Percentiles rank a stretch among this genome's conserved stretches.
Conservation (phyloP, 2,888 invertebrate genomes). For the Trichogramma evanescens region DNA sequence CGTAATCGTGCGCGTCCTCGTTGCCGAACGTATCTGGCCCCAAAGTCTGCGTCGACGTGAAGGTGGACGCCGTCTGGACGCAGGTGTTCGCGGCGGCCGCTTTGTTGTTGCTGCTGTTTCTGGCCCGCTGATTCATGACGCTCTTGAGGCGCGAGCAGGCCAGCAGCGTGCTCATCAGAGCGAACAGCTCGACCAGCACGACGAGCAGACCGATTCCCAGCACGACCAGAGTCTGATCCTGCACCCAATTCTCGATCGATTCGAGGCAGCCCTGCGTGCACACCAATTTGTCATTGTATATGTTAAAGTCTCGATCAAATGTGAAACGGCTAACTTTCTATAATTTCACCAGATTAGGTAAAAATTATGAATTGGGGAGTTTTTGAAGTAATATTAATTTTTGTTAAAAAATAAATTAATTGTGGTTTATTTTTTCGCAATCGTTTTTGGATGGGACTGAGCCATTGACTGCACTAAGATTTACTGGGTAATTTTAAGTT, state of each 20-base stretch:
- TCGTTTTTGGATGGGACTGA: too few relatives aligned
- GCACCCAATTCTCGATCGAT: conserved; percentile 68
- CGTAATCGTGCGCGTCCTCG: conserved; percentile 40
- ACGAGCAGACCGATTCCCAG: conserved; percentile 60
- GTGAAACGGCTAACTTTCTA: too few relatives aligned
- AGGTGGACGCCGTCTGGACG: conserved; percentile 30
- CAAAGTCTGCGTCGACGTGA: conserved; percentile 42
- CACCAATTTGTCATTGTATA: not conserved
- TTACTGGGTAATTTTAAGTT: too few relatives aligned
- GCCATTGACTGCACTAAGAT: too few relatives aligned
- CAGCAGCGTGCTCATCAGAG: conserved; percentile 63
- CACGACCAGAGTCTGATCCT: conserved; percentile 65
- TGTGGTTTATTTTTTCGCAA: too few relatives aligned
- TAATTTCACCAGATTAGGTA: too few relatives aligned
- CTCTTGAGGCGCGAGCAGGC: conserved; percentile 61
- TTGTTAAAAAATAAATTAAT: too few relatives aligned
- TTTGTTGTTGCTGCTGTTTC: not conserved
- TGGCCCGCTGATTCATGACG: conserved; percentile 25
- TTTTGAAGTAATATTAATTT: too few relatives aligned
- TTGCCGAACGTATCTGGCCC: conserved; percentile 31
- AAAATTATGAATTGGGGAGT: too few relatives aligned
- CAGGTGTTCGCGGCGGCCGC: too few relatives aligned
- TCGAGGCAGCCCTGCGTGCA: conserved; percentile 59
- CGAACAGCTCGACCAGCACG: conserved; percentile 66
- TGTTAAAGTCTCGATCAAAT: too few relatives aligned